phyloP scores from a whole-genome alignment of 2,113 vertebrate species.

The Melanerpes aurifrons region DNA sequence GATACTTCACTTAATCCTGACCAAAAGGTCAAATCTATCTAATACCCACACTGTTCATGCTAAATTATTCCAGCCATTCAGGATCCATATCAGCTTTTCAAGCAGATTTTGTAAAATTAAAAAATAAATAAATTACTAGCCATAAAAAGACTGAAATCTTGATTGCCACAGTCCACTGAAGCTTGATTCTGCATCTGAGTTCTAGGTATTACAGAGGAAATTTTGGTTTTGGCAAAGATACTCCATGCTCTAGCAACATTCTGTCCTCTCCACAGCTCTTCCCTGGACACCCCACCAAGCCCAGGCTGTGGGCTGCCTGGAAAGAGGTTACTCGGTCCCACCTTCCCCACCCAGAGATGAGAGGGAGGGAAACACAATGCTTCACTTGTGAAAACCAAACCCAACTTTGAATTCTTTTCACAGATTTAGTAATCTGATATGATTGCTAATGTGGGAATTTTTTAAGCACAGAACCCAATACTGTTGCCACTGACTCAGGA shows the following conservation, averaged over 20 bases:
- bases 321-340: neutral
- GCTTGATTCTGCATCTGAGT: neutral
- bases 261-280: neutral
- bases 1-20: neutral
- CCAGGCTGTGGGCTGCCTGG: neutral
- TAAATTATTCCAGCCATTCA: conserved; percentile 25
- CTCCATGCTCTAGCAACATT: rapidly evolving
- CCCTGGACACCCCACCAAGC: rapidly evolving
- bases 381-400: neutral
- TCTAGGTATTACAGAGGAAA: neutral
- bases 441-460: neutral
- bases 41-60: conserved; percentile 16
- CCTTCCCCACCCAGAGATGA: neutral
- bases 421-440: neutral
- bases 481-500: neutral
- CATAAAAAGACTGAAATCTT: neutral
- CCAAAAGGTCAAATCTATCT: conserved; percentile 36
- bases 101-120: neutral
- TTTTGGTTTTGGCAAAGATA: neutral
- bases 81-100: neutral
- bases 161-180: neutral
- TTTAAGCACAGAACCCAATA: neutral
- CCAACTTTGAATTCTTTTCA: neutral
- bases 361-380: neutral
- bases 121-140: too few species aligned